Conservation (phyloP, 2,797 vertebrate species). For the Pygocentrus nattereri region DNA sequence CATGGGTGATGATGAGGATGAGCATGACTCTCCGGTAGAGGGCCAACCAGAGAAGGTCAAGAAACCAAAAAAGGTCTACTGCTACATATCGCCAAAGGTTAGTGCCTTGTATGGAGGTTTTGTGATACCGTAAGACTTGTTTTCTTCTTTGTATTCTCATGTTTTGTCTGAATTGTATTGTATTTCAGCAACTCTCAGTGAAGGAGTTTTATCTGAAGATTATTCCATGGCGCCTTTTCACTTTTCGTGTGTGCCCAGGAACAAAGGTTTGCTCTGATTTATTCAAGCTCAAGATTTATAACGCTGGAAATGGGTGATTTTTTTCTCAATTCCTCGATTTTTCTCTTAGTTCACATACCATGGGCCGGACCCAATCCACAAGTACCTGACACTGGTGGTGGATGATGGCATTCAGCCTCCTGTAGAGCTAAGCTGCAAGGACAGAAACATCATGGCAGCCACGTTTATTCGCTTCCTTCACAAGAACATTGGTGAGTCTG, state of each 20-base stretch:
- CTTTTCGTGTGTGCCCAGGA: constrained; percentile 97
- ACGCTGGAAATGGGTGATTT: not conserved
- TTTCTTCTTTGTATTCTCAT: not conserved
- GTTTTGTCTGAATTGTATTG: constrained; percentile 28
- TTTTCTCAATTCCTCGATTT: not conserved
- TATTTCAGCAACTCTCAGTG: constrained; percentile 94
- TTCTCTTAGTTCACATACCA: constrained; percentile 91
- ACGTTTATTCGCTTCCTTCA: constrained; percentile 98
- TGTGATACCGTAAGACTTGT: not conserved
- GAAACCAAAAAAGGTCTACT: constrained; percentile 99
- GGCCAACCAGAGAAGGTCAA: constrained; percentile 95
- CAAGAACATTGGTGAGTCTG: constrained; percentile 94
- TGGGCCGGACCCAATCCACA: constrained; percentile 95
- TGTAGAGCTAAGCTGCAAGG: constrained; percentile 98
- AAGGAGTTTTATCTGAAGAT: constrained; percentile 99
- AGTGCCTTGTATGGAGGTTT: constrained; percentile 17
- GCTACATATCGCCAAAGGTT: constrained; percentile 99
- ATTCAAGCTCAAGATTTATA: not conserved
- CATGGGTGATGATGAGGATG: constrained; percentile 91
- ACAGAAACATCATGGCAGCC: constrained; percentile 98
- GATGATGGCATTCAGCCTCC: constrained; percentile 98
- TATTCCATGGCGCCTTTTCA: constrained; percentile 98
- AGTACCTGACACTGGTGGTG: constrained; percentile 93
- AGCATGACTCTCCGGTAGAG: constrained; percentile 91
- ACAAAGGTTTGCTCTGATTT: constrained; percentile 87